These are phyloP conservation scores for Mirza zaza DNA, from an alignment of 2,113 vertebrate genomes.

Conservation along the genomic window DNA sequence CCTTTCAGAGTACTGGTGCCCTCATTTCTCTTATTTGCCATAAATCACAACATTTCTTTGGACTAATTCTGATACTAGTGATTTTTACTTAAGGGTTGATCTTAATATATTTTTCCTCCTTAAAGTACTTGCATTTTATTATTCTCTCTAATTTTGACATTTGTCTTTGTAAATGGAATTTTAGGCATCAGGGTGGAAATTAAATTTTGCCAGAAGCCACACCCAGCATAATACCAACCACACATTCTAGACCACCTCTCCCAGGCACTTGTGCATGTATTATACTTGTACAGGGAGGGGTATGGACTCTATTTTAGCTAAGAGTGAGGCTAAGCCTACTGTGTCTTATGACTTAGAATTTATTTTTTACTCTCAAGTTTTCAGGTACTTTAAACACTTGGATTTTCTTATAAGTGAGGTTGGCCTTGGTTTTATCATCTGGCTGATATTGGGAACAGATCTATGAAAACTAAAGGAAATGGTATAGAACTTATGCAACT, in stretches of 20 bases:
- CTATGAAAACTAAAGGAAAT: not conserved
- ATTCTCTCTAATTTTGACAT: not conserved
- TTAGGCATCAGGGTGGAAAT: not conserved
- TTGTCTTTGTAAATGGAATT: not conserved
- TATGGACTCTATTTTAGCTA: not conserved
- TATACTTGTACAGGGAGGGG: not conserved
- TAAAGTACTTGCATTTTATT: not conserved
- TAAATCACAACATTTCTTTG: not conserved
- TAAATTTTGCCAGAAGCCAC: not conserved
- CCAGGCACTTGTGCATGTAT: too few relatives aligned
- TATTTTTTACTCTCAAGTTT: not conserved
- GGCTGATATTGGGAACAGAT: not conserved
- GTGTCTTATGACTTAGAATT: not conserved
- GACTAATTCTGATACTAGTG: not conserved
- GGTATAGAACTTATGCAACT: not conserved
- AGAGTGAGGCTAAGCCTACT: not conserved
- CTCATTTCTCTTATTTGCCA: not conserved
- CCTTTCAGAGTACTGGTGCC: not conserved
- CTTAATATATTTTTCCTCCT: not conserved
- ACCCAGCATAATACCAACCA: not conserved
- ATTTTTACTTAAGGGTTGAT: not conserved
- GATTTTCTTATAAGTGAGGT: not conserved
- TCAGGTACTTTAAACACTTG: not conserved
- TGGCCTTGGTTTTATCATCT: not conserved
- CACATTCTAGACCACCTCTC: fast-evolving